These are phyloP conservation scores for Lucilia sericata DNA, from an alignment of 1,140 invertebrate genomes.

Conservation along the genomic window DNA sequence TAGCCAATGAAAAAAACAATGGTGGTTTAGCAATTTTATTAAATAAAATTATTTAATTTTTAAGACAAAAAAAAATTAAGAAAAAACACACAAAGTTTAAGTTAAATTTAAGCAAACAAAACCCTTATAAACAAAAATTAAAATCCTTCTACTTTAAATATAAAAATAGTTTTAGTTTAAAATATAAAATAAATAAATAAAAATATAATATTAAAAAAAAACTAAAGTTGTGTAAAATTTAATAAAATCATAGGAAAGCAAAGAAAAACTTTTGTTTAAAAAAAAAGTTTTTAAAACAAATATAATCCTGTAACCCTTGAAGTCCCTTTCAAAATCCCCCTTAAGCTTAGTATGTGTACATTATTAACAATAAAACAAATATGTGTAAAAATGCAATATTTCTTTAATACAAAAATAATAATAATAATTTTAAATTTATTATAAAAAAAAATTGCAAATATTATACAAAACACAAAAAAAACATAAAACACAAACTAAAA, in stretches of 20 bases:
- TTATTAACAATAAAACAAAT: conserved; percentile 16
- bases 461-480: conserved; percentile 1
- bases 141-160: conserved; percentile 4
- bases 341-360: conserved; percentile 41
- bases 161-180: background rate
- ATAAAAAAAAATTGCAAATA: conserved; percentile 33
- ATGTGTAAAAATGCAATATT: conserved; percentile 44
- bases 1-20: conserved; percentile 41
- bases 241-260: background rate
- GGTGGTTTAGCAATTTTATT: conserved; percentile 45
- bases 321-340: background rate
- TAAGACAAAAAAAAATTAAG: conserved; percentile 26
- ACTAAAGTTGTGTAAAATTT: conserved; percentile 34
- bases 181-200: conserved; percentile 18
- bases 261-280: background rate
- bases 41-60: conserved; percentile 45
- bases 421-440: conserved; percentile 41
- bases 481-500: too few relatives aligned
- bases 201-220: background rate
- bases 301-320: background rate
- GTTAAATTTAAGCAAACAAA: conserved; percentile 4
- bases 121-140: conserved; percentile 14
- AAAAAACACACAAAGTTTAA: background rate
- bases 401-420: conserved; percentile 31
- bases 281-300: conserved; percentile 8